Percentiles rank a stretch among this genome's conserved stretches.
phyloP scores from a whole-genome alignment of 53 echinoderm and acorn worm species.

The Zoroaster sp. region DNA sequence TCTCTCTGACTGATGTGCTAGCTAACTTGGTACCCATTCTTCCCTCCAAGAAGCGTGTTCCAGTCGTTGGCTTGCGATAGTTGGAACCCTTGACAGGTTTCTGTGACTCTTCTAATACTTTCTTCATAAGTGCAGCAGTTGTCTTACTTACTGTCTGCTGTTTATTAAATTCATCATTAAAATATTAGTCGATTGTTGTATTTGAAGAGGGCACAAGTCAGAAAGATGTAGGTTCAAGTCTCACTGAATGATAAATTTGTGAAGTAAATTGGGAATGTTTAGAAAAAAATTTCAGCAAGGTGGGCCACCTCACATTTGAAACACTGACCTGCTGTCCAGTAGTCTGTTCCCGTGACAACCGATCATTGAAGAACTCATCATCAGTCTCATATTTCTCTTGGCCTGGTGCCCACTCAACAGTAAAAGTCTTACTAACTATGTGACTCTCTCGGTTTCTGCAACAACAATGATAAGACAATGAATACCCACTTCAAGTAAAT shows the following conservation, averaged over 20 bases:
- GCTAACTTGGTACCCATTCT: constrained; percentile 67
- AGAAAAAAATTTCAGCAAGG: too few species aligned
- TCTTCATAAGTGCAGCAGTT: constrained; percentile 76
- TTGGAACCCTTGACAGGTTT: constrained; percentile 71
- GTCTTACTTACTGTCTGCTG: constrained; percentile 71
- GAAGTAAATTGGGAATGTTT: too few species aligned
- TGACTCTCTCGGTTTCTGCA: constrained; percentile 82
- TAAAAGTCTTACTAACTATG: constrained; percentile 87
- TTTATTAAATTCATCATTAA: not conserved
- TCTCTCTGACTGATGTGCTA: not conserved
- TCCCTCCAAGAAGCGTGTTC: constrained; percentile 85
- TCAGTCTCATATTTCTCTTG: constrained; percentile 65
- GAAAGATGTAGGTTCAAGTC: too few species aligned
- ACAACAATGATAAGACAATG: not conserved
- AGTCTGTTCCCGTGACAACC: constrained; percentile 45
- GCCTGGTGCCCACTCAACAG: constrained; percentile 73
- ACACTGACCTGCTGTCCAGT: constrained; percentile 59
- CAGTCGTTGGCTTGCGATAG: constrained; percentile 86
- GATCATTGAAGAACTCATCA: constrained; percentile 59
- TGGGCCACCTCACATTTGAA: too few species aligned
- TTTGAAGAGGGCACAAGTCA: not conserved
- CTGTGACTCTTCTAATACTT: constrained; percentile 76
- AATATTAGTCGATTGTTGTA: not conserved
- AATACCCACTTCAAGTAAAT: too few species aligned
- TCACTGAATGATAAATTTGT: too few species aligned